phyloP scores from a whole-genome alignment of 2,113 vertebrate species.

The Opisthocomus hoazin region DNA sequence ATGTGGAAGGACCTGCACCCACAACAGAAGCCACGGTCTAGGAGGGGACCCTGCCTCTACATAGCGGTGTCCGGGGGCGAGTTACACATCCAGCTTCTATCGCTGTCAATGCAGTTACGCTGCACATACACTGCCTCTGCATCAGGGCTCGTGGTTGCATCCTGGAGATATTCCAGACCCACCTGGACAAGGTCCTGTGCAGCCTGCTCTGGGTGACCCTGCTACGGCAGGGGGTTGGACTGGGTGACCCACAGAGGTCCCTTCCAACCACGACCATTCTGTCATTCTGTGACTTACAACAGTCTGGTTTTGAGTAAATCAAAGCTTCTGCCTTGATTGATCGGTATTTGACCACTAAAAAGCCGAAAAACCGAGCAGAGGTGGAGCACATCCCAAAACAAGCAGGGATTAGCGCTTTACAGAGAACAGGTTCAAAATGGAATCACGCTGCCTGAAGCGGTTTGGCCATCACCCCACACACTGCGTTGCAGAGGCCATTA shows the following conservation, averaged over 20 bases:
- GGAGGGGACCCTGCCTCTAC: background rate
- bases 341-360: background rate
- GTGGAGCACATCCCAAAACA: background rate
- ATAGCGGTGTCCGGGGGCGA: background rate
- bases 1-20: background rate
- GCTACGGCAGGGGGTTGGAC: no score
- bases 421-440: constrained; percentile 6
- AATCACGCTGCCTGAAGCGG: background rate
- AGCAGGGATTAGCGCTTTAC: background rate
- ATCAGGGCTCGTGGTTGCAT: background rate
- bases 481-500: background rate
- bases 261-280: no score
- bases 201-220: no score
- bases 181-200: no score
- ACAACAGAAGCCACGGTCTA: rapidly evolving
- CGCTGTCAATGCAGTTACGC: background rate
- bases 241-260: no score
- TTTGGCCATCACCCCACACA: background rate
- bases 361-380: background rate
- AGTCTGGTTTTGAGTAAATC: background rate
- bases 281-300: no score
- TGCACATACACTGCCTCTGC: background rate
- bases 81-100: background rate
- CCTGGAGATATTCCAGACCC: no score
- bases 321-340: background rate